Conservation (phyloP, 2,113 vertebrate genomes). For the Pomatostomus ruficeps region DNA sequence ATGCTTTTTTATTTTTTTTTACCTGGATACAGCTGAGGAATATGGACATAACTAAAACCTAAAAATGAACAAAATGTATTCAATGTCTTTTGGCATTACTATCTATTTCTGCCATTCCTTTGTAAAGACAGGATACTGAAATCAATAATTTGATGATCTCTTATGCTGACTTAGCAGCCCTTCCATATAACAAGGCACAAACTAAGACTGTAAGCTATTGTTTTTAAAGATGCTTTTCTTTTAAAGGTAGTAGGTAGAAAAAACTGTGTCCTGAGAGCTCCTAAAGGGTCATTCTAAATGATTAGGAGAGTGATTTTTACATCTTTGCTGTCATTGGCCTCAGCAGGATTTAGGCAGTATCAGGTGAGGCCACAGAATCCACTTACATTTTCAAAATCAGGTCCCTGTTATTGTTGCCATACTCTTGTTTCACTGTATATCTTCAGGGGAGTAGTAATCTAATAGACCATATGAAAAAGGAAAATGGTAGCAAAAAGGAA, state of each 20-base stretch:
- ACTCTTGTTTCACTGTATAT: neutral
- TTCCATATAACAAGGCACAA: neutral
- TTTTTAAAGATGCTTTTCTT: neutral
- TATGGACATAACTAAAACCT: conserved; percentile 6
- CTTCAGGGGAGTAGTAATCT: neutral
- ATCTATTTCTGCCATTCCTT: neutral
- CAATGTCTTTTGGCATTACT: neutral
- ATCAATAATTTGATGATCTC: neutral
- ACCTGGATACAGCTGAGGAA: neutral
- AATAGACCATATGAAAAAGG: neutral
- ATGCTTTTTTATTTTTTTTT: neutral
- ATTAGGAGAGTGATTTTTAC: neutral
- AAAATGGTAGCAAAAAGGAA: conserved; percentile 17
- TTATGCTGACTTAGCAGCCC: neutral
- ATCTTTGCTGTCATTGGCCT: neutral
- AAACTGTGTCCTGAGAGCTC: neutral
- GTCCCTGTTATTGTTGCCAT: neutral
- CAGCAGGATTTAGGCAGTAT: neutral
- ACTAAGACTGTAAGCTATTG: neutral
- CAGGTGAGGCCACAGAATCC: neutral
- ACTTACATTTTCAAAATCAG: neutral
- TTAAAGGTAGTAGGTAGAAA: neutral
- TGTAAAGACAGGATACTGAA: neutral
- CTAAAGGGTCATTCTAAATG: neutral
- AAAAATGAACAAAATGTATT: conserved; percentile 22